Conservation (phyloP, 2,113 vertebrate genomes). For the Ornithorhynchus anatinus region DNA sequence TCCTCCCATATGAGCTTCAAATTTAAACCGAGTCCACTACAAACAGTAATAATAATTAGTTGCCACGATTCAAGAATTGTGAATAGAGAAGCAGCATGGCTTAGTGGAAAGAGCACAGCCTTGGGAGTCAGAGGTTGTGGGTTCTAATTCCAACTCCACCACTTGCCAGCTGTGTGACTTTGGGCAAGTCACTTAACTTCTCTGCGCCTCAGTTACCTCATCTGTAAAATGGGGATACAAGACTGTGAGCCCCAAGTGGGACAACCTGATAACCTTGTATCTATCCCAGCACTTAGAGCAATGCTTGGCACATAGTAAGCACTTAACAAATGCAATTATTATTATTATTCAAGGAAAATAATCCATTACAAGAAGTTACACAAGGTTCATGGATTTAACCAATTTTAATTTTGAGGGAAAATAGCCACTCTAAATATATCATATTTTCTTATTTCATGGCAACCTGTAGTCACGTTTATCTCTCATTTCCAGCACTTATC, state of each 20-base stretch:
- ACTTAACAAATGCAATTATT: no score
- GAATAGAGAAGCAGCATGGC: not conserved
- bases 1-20: not conserved
- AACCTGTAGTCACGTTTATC: conserved; percentile 71
- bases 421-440: conserved; percentile 78
- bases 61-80: conserved; percentile 70
- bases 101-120: no score
- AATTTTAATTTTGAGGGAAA: conserved; percentile 79
- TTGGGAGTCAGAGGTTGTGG: no score
- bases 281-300: no score
- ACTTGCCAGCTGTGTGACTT: no score
- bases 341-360: conserved; percentile 64
- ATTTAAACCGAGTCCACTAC: conserved; percentile 56
- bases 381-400: conserved; percentile 74
- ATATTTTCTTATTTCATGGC: conserved; percentile 66
- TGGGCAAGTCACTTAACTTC: no score
- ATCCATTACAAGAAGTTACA: conserved; percentile 71
- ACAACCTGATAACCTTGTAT: no score
- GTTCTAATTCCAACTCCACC: no score
- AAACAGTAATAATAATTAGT: conserved; percentile 76
- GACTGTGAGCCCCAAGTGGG: no score
- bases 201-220: no score
- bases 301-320: no score
- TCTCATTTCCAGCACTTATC: conserved; percentile 69
- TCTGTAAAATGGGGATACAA: no score